Evolutionary conservation across 1,140 invertebrate species (phyloP), one percentile per base, ranked within the genome.

Genomic region (Scaptomyza montana): DNA sequence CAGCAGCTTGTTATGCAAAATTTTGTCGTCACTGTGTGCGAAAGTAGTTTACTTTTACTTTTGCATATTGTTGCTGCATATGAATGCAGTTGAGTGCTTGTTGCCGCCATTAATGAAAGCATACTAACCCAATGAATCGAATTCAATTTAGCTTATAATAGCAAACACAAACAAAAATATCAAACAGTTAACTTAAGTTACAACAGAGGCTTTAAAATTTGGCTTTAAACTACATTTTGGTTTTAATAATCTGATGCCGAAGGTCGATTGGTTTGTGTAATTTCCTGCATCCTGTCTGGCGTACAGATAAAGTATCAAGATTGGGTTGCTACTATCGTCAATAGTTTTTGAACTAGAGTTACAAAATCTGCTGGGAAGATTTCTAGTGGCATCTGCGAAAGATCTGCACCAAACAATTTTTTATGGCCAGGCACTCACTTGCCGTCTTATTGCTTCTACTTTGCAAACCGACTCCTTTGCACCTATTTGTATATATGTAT

Each of bases 41-140:
- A 84, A 82, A 84, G 80, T 70, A 55, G 63, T 62, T 79, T 76
- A 84, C 80, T 82, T 82, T 84, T 82, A 82, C 80, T 84, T 82
- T 84, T 73, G 72, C 74, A 65, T 36, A 36, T 36, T 36, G 33
- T 59, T 79, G 77, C 59, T 67, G 69, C 62, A 30, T 53, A 30
- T 13, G 49, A 47, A 13, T 43, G 30, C 5, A 16, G 49, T 45
- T 36, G 33, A 43, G 39, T 43, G 5, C 5, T n/a, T n/a, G 12
- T 43, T 59, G 46, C n/a, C 50, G 69, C 16, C 33, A 8, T 36
- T 19, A 45, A 39, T 63, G 46, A 33, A 57, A 69, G 53, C 66
- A 74, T 70, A 74, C 72, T 74, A 74, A 74, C 72, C 72, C 60
- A 74, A 70, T 64, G 67, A 74, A 59, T 54, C 70, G 60, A 33